Evolutionary conservation across 2,888 invertebrate species (phyloP), one percentile per base, ranked within the genome.

Genomic region (Philonicus albiceps): DNA sequence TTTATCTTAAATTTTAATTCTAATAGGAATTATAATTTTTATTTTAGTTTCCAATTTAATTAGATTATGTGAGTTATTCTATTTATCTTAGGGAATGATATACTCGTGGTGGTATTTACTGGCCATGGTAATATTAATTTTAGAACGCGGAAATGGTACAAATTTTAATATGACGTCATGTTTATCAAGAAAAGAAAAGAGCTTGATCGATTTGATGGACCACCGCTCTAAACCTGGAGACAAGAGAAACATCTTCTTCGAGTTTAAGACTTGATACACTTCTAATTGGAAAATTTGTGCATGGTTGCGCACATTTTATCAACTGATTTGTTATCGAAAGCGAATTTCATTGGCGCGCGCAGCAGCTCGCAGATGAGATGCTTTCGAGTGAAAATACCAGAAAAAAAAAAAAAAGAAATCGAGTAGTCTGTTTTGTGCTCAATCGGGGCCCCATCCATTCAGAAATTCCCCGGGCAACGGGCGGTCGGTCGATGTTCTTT

Each of bases 391-490:
- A 31, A 74, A 74, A 43, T 3, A 74, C 74, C 31, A 81, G 55
- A 53, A 30, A 31, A 55, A 53, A 30, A 53, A 49, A 49, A 19
- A 80, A 11, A 80, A 11, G 0, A 40, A 43, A 55, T 81, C 64
- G n/a, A 34, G 55, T 19, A 64, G 30, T 31, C 64, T 34, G 55
- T 16, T 16, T 31, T 34, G 81, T 31, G 40, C 49, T 34, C 81
- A 81, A 81, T 81, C 81, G 81, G 16, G 40, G 31, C 3, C 37
- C 49, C 37, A 27, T 30, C 37, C 31, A 64, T 81, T 37, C 81
- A 31, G 16, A 81, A 64, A 55, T 81, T 81, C 81, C 19, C 64
- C 30, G 34, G 64, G 55, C 81, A 74, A 8, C 76, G 76, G 43
- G 31, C 30, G 55, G 55, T 64, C 81, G 81, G 81, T 81, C 55